These are phyloP conservation scores for Coenonympha glycerion DNA, from an alignment of 2,888 invertebrate genomes.

Conservation along the genomic window DNA sequence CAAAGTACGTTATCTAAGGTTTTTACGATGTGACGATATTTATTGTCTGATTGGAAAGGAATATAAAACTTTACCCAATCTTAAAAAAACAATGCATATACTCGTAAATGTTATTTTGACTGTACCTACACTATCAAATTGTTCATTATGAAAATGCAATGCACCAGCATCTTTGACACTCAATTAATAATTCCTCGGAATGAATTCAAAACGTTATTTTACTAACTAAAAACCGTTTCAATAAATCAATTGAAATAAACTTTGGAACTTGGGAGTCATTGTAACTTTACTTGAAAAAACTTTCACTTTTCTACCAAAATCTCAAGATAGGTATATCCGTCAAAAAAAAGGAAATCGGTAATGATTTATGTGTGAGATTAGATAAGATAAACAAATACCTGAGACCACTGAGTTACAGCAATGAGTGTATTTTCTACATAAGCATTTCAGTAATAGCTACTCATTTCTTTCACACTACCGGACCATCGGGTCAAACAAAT, in stretches of 20 bases:
- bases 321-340: background rate
- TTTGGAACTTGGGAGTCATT: too few species aligned
- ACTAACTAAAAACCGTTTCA: background rate
- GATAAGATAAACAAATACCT: constrained; percentile 12
- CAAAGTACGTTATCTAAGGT: background rate
- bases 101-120: too few species aligned
- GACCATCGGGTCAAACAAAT: background rate
- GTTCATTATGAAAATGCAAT: background rate
- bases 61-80: background rate
- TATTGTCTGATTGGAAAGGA: background rate
- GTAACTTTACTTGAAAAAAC: background rate
- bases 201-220: background rate
- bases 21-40: constrained; percentile 1
- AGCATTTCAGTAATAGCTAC: background rate
- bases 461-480: background rate
- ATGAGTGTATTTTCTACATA: background rate
- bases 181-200: too few species aligned
- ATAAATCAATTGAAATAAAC: too few species aligned
- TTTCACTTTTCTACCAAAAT: background rate
- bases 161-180: too few species aligned
- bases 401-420: background rate
- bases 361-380: constrained; percentile 11
- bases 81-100: too few species aligned
- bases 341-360: constrained; percentile 5
- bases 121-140: background rate